phyloP scores from a whole-genome alignment of 64 coral and sea anemone genomes.

The Montipora sp. region DNA sequence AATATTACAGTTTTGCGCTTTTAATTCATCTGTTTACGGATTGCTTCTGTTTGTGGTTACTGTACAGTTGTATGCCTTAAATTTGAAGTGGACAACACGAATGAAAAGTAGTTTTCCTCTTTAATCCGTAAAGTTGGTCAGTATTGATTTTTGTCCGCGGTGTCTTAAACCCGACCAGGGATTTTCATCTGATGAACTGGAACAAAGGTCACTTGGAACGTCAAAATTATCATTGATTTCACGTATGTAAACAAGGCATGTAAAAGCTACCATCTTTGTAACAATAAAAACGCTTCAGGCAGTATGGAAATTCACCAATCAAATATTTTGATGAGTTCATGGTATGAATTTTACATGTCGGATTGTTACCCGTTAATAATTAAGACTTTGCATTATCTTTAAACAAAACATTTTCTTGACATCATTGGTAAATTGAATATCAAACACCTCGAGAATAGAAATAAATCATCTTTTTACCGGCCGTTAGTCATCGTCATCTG shows the following conservation, averaged over 20 bases:
- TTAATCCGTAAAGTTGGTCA: no score
- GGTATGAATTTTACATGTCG: constrained; percentile 20
- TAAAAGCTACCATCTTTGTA: background rate
- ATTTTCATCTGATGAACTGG: background rate
- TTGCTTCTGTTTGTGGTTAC: no score
- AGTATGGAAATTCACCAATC: constrained; percentile 19
- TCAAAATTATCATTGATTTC: background rate
- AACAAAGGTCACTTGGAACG: background rate
- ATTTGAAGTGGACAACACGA: no score
- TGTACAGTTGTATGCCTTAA: no score
- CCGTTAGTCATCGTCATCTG: background rate
- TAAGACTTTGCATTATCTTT: constrained; percentile 6
- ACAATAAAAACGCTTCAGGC: background rate
- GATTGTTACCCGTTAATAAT: constrained; percentile 24
- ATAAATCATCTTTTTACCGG: background rate
- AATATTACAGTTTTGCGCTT: no score
- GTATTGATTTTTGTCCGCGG: no score
- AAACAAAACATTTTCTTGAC: background rate
- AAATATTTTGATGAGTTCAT: background rate
- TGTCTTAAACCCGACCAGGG: background rate
- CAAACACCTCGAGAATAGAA: background rate
- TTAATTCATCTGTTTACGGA: no score
- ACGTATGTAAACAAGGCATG: background rate
- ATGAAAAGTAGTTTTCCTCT: no score
- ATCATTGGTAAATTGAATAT: background rate